Conservation (phyloP, 2,888 invertebrate genomes). For the Pachydiplax longipennis region DNA sequence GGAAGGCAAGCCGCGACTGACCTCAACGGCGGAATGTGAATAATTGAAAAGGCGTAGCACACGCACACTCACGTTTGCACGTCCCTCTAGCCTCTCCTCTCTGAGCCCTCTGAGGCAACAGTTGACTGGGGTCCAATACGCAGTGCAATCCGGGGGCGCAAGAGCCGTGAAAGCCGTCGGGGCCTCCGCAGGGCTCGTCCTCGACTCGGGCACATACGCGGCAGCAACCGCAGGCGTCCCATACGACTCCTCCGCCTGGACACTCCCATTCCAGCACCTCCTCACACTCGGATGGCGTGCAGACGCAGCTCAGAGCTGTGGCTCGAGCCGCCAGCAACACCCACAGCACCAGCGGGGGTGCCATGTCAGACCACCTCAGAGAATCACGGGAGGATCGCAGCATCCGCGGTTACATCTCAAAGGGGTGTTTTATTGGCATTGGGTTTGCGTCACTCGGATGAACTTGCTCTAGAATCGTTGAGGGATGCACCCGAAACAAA, state of each 20-base stretch:
- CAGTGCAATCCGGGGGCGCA: constrained; percentile 80
- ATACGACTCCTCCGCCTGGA: constrained; percentile 82
- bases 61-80: constrained; percentile 30
- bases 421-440: too few species aligned
- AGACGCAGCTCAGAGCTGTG: constrained; percentile 80
- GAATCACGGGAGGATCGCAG: neutral
- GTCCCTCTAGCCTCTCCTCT: neutral
- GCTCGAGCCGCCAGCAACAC: constrained; percentile 69
- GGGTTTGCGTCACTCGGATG: too few species aligned
- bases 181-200: constrained; percentile 86
- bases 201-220: constrained; percentile 87
- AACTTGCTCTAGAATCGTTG: too few species aligned
- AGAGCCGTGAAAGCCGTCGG: constrained; percentile 83
- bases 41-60: neutral
- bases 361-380: constrained; percentile 56
- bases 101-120: neutral
- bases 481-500: too few species aligned
- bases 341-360: constrained; percentile 69
- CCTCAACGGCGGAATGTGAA: too few species aligned
- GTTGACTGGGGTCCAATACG: constrained; percentile 53
- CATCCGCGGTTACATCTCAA: neutral
- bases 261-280: constrained; percentile 81
- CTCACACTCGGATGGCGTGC: constrained; percentile 86
- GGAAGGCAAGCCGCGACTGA: too few species aligned
- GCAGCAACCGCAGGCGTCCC: constrained; percentile 94